These are phyloP conservation scores for Phylloscopus whistleri DNA, from an alignment of 2,113 vertebrate genomes.

Conservation along the genomic window DNA sequence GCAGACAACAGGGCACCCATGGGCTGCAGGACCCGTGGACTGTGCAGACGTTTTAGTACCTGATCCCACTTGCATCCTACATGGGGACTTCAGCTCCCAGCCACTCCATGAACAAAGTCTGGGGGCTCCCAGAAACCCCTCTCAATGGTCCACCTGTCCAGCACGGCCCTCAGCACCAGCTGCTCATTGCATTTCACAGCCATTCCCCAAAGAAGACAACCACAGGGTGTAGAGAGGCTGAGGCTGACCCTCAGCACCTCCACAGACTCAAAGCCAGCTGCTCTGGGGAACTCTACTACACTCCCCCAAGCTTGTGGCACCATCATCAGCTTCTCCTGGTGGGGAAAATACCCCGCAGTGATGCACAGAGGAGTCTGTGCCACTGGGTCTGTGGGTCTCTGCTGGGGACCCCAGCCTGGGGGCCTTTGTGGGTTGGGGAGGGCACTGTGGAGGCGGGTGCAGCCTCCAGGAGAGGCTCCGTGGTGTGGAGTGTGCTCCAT, in stretches of 20 bases:
- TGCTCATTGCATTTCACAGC: neutral
- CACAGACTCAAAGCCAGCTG: neutral
- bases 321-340: neutral
- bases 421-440: neutral
- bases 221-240: rapidly evolving
- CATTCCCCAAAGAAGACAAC: neutral
- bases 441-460: neutral
- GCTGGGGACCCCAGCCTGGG: neutral
- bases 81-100: neutral
- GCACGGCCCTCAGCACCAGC: neutral
- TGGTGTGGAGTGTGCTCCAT: neutral
- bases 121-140: neutral
- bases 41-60: neutral
- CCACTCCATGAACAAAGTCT: neutral
- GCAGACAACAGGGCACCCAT: neutral
- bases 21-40: neutral
- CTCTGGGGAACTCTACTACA: neutral
- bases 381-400: neutral
- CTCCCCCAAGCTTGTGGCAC: neutral
- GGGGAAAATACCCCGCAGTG: rapidly evolving
- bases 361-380: neutral
- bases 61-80: neutral
- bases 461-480: neutral
- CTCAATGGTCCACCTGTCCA: neutral
- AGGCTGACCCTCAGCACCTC: neutral